These are phyloP conservation scores for Tor tambroides DNA, from an alignment of 2,113 vertebrate species.

Conservation along the genomic window DNA sequence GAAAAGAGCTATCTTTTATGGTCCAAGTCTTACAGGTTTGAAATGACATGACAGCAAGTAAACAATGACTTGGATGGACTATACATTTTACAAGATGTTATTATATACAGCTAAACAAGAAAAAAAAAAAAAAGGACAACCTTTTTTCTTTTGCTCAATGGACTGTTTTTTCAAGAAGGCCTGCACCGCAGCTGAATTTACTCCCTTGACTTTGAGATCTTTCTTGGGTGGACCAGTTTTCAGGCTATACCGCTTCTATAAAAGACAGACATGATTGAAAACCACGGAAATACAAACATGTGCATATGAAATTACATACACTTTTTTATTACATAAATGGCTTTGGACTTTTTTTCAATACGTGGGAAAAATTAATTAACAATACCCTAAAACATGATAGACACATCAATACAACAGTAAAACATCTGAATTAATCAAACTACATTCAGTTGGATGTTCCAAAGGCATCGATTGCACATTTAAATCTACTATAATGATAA, in stretches of 20 bases:
- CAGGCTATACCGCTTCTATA: slow-evolving; percentile 93
- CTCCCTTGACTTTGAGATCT: slow-evolving; percentile 88
- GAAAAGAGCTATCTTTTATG: not conserved
- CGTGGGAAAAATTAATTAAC: not conserved
- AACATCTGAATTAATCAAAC: not conserved
- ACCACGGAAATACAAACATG: not conserved
- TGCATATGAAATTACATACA: not conserved
- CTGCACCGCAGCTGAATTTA: slow-evolving; percentile 89
- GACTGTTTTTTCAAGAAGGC: slow-evolving; percentile 87
- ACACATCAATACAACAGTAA: not conserved
- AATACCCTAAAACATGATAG: not conserved
- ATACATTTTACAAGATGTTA: not conserved
- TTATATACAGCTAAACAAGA: not conserved
- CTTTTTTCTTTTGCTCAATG: slow-evolving; percentile 80
- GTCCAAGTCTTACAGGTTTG: not conserved
- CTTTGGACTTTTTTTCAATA: too few species aligned
- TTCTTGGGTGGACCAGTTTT: slow-evolving; percentile 93
- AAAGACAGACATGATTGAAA: not conserved
- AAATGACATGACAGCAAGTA: not conserved
- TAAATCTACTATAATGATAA: not conserved
- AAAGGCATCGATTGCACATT: not conserved
- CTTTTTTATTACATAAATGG: not conserved
- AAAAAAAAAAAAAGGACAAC: slow-evolving; percentile 68
- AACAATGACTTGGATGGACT: not conserved
- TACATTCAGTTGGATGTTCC: not conserved